A percentile compares a stretch with the other conserved stretches of the same genome.
phyloP scores from a whole-genome alignment of 2,888 invertebrate species.

The Parnassius smintheus region DNA sequence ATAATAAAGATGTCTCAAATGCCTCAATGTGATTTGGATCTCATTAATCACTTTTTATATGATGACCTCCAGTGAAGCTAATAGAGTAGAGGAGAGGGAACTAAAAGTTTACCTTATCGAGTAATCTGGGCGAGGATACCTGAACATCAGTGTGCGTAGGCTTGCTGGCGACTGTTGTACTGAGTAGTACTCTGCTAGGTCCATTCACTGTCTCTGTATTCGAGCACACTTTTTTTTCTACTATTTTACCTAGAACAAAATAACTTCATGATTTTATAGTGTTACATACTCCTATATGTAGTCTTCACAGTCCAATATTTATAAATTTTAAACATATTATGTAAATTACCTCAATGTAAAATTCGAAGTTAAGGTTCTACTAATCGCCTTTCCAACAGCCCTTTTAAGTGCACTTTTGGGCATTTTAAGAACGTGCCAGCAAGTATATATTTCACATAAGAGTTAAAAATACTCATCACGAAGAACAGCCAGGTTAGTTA shows the following conservation, averaged over 20 bases:
- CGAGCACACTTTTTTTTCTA: conserved; percentile 83
- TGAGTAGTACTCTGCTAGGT: conserved; percentile 65
- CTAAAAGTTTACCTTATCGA: conserved; percentile 78
- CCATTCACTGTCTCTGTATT: conserved; percentile 69
- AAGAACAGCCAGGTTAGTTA: too few species aligned
- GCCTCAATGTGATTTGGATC: conserved; percentile 16
- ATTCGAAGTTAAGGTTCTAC: too few species aligned
- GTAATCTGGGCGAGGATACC: conserved; percentile 79
- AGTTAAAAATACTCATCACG: too few species aligned
- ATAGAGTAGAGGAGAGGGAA: conserved; percentile 50
- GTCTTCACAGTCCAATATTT: too few species aligned
- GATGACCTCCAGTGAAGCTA: conserved; percentile 54
- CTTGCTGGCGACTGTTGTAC: conserved; percentile 53
- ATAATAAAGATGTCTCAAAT: background rate
- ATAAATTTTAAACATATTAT: too few species aligned
- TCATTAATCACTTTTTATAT: conserved; percentile 11
- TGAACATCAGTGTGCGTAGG: conserved; percentile 74
- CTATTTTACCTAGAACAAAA: conserved; percentile 80
- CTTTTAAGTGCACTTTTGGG: too few species aligned
- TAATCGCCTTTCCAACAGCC: too few species aligned
- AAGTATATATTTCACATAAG: too few species aligned
- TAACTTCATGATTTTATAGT: background rate
- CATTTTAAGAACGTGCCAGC: too few species aligned
- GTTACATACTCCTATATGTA: too few species aligned
- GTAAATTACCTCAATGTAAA: too few species aligned